phyloP scores from a whole-genome alignment of 1,140 invertebrate species.

The Pomacea maculata region DNA sequence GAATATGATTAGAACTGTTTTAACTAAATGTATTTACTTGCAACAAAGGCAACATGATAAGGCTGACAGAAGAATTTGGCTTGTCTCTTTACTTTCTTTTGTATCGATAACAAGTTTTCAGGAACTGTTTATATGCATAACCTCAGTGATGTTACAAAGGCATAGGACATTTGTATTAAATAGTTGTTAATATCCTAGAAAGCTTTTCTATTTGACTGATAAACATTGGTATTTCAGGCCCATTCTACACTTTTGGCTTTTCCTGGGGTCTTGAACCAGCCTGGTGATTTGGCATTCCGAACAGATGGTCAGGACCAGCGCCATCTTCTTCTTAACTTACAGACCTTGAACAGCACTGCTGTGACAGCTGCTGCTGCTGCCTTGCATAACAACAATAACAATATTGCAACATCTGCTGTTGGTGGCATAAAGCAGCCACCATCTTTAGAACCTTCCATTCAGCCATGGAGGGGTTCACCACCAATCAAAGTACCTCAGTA shows the following conservation, averaged over 20 bases:
- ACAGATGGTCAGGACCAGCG: conserved; percentile 3
- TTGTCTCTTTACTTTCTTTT: too few species aligned
- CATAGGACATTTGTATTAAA: too few species aligned
- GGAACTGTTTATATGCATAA: too few species aligned
- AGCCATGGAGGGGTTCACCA: conserved; percentile 28
- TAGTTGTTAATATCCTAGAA: too few species aligned
- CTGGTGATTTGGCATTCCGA: not conserved
- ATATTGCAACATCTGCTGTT: not conserved
- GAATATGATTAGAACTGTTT: too few species aligned
- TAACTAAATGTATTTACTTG: too few species aligned
- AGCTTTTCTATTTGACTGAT: too few species aligned
- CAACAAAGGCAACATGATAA: too few species aligned
- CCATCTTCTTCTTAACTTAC: not conserved
- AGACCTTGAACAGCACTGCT: not conserved
- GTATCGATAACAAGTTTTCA: too few species aligned
- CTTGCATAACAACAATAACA: not conserved
- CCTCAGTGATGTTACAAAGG: too few species aligned
- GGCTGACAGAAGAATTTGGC: too few species aligned
- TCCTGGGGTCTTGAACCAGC: conserved; percentile 12
- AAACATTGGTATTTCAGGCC: not conserved
- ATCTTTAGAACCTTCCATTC: conserved; percentile 4
- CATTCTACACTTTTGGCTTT: conserved; percentile 13
- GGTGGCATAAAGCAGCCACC: conserved; percentile 1
- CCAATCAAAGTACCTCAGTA: conserved; percentile 43
- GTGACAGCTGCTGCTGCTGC: not conserved